These are phyloP conservation scores for Pantelozetes paolii DNA, from an alignment of 2,888 invertebrate genomes.

Conservation along the genomic window DNA sequence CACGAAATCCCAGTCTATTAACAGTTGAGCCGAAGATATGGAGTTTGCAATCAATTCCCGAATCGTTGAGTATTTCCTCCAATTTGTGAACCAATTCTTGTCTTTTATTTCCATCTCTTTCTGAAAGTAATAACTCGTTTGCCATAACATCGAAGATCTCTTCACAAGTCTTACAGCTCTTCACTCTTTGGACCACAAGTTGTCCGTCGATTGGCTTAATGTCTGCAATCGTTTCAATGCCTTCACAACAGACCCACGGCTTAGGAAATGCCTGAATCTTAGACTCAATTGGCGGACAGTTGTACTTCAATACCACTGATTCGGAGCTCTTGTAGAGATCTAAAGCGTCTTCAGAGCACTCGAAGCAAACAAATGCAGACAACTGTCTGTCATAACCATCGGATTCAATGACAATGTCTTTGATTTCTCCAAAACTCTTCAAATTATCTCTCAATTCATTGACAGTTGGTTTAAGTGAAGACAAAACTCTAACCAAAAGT, in stretches of 20 bases:
- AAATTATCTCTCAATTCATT: background rate
- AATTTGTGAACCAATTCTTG: constrained; percentile 47
- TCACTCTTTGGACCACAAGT: background rate
- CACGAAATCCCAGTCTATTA: constrained; percentile 15
- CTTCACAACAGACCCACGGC: background rate
- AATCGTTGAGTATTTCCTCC: constrained; percentile 9
- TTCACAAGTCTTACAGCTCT: background rate
- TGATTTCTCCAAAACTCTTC: background rate
- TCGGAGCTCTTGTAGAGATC: background rate
- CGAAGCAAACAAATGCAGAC: background rate
- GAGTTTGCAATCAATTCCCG: constrained; percentile 3
- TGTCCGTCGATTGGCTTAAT: background rate
- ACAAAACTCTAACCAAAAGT: background rate
- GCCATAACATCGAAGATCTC: background rate
- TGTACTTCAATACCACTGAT: too few species aligned
- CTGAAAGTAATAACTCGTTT: background rate
- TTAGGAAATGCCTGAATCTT: background rate
- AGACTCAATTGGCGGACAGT: too few species aligned
- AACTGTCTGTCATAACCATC: background rate
- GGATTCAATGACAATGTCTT: background rate
- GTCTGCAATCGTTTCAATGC: background rate
- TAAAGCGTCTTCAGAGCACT: background rate
- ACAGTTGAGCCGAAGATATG: constrained; percentile 27
- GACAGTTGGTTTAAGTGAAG: background rate
- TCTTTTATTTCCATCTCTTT: background rate